Evolutionary conservation across 2,888 invertebrate genomes (phyloP).

Genomic region (Dinocampus coccinellae): DNA sequence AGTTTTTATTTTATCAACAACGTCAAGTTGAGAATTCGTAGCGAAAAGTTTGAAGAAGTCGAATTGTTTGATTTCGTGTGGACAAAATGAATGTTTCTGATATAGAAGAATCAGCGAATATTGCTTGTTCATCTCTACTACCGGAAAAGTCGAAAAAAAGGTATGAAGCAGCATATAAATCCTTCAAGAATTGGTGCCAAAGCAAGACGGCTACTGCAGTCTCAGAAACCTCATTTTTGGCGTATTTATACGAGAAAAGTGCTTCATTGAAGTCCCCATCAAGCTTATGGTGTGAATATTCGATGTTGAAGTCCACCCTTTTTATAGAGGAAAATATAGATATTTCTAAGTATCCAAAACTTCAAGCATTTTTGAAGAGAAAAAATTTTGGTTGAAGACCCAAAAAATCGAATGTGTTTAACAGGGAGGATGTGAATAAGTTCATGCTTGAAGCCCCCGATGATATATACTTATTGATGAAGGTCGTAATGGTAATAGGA

Average conservation of each 20-base stretch:
- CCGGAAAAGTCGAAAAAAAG: conserved; percentile 12
- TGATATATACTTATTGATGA: conserved; percentile 47
- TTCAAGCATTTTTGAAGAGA: conserved; percentile 50
- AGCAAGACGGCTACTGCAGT: neutral
- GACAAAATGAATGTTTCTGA: no score
- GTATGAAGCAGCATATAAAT: conserved; percentile 2
- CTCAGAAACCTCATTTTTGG: conserved; percentile 46
- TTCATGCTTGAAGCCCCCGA: conserved; percentile 52
- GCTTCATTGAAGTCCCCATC: no score
- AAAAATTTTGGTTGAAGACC: conserved; percentile 50
- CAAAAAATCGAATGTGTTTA: conserved; percentile 56
- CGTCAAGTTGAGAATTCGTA: no score
- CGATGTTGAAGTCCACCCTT: conserved; percentile 48
- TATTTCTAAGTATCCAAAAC: conserved; percentile 42
- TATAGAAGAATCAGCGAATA: no score
- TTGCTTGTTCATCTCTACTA: no score
- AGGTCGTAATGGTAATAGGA: conserved; percentile 32
- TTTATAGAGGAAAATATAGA: conserved; percentile 41
- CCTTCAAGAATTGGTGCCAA: conserved; percentile 11
- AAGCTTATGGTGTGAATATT: no score
- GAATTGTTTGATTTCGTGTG: no score
- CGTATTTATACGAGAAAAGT: conserved; percentile 44
- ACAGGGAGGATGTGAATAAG: conserved; percentile 48
- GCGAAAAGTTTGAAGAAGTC: no score
- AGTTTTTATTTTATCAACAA: no score